These are phyloP conservation scores for Anastrepha ludens DNA, from an alignment of 1,140 invertebrate species.

Conservation along the genomic window DNA sequence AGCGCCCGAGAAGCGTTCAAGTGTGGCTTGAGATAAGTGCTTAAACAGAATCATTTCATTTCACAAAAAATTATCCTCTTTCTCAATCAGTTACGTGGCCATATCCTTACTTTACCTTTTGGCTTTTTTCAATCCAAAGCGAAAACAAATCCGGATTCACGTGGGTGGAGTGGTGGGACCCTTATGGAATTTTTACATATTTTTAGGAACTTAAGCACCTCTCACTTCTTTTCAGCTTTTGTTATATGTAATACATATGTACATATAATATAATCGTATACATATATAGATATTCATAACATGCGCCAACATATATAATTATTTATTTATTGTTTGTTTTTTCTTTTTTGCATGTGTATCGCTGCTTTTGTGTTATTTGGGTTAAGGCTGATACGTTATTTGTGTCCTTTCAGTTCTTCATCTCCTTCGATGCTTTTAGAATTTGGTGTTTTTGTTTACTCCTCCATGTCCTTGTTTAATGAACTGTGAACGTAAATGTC, in stretches of 20 bases:
- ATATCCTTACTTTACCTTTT: too few species aligned
- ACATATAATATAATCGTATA: too few species aligned
- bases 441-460: not conserved
- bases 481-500: conserved; percentile 27
- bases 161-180: too few species aligned
- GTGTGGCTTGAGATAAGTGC: not conserved
- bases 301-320: too few species aligned
- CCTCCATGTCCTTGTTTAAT: conserved; percentile 15
- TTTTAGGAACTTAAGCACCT: not conserved
- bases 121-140: not conserved
- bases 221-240: not conserved
- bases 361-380: too few species aligned
- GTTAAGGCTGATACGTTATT: not conserved
- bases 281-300: too few species aligned
- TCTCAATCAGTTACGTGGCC: too few species aligned
- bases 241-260: too few species aligned
- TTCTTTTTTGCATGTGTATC: not conserved
- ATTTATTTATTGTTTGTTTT: too few species aligned
- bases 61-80: too few species aligned
- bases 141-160: too few species aligned
- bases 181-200: not conserved
- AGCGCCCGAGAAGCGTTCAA: not conserved
- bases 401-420: not conserved
- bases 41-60: not conserved
- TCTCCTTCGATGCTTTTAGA: not conserved